A percentile compares a stretch with the other conserved stretches of the same genome.
phyloP scores from a whole-genome alignment of 2,113 vertebrate species.

The Bos taurus region DNA sequence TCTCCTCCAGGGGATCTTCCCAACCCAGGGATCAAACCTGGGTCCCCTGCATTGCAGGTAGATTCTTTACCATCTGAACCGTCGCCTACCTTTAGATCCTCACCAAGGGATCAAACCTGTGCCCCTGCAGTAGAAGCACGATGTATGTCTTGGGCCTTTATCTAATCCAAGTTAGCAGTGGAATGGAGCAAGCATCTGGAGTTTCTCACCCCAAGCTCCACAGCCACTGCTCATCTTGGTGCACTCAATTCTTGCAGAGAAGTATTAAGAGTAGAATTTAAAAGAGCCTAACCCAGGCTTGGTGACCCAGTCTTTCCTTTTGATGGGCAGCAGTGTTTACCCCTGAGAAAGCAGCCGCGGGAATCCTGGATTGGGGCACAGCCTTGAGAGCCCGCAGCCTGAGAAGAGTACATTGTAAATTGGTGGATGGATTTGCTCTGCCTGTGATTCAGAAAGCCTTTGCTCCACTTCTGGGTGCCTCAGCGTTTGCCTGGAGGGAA shows the following conservation, averaged over 20 bases:
- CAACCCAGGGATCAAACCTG: not conserved
- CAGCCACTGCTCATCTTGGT: too few species aligned
- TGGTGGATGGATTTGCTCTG: not conserved
- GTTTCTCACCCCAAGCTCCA: not conserved
- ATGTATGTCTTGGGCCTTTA: not conserved
- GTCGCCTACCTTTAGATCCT: not conserved
- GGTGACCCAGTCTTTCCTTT: not conserved
- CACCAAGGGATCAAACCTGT: not conserved
- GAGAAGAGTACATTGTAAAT: not conserved
- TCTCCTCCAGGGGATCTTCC: not conserved
- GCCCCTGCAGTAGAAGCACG: not conserved
- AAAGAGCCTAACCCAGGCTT: not conserved
- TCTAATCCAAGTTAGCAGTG: not conserved
- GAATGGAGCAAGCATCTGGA: not conserved
- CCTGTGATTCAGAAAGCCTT: not conserved
- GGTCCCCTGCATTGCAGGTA: not conserved
- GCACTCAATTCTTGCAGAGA: not conserved
- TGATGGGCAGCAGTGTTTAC: not conserved
- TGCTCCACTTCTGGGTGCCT: slow-evolving; percentile 32
- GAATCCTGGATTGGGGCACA: not conserved
- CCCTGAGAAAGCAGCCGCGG: not conserved
- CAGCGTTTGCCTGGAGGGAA: slow-evolving; percentile 12
- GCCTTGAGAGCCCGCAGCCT: not conserved
- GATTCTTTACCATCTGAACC: not conserved
- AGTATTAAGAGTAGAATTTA: not conserved